A percentile compares a stretch with the other conserved stretches of the same genome.
Conservation (phyloP, 2,888 invertebrate species). For the Artemia sinica region DNA sequence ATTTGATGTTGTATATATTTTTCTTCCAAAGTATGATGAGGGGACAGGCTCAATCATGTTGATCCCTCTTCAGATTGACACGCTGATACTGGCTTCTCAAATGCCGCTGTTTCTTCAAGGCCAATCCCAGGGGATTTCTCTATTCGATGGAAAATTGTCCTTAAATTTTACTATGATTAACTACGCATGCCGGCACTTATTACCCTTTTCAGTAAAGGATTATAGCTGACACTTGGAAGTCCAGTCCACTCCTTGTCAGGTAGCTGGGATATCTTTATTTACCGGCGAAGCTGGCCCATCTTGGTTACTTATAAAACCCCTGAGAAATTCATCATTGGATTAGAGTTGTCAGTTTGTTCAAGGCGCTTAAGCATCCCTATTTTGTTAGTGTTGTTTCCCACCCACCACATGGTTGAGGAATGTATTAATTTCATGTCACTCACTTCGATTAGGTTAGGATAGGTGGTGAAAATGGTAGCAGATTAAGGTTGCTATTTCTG, state of each 20-base stretch:
- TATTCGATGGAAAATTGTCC: not conserved
- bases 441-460: slow-evolving; percentile 10
- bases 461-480: slow-evolving; percentile 10
- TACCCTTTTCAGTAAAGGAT: slow-evolving; percentile 4
- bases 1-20: no score
- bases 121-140: not conserved
- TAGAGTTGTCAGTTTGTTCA: slow-evolving; percentile 11
- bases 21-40: no score
- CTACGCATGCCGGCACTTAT: not conserved
- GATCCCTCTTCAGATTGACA: no score
- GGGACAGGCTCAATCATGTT: no score
- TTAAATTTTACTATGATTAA: not conserved
- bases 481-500: slow-evolving; percentile 7
- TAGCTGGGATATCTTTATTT: not conserved
- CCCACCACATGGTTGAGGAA: slow-evolving; percentile 10
- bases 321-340: slow-evolving; percentile 14
- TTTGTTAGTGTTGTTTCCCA: slow-evolving; percentile 12
- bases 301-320: not conserved
- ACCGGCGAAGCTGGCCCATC: not conserved
- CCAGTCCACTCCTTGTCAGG: slow-evolving; percentile 3
- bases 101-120: not conserved
- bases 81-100: no score
- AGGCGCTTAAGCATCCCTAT: not conserved
- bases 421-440: slow-evolving; percentile 13
- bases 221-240: not conserved